Evolutionary conservation across 2,888 invertebrate species (phyloP), one percentile per base, ranked within the genome.

Genomic region (Nebria salina): DNA sequence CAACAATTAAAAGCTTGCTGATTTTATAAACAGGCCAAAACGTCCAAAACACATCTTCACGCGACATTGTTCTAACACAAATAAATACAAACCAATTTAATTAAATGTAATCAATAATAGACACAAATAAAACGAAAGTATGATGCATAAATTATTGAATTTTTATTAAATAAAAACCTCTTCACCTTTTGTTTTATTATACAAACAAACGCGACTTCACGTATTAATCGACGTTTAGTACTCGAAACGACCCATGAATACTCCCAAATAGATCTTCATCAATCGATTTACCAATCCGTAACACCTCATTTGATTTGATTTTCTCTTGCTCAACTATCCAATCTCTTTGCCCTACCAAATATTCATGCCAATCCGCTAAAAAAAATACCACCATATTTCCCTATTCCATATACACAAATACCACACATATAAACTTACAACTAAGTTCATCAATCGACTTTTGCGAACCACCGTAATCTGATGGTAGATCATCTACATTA

Each of bases 241-340:
- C 34, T 70, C 70, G 13, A 20, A 70, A 70, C 1, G 70, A 70
- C 4, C 70, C 20, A 20, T 70, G 70, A 26, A 70, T 70, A 20
- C 70, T 70, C 3, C 20, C 70, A 70, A 70, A 70, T 70, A 70
- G 13, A 13, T 70, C 70, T 70, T 70, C 70, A 4, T 70, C 20
- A 8, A 70, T 70, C 5, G 70, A 7, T 70, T 34, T 15, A 6
- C 34, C 70, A 25, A 70, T 25, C 5, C 70, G 70, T 11, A 70
- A 34, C 2, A 15, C 1, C 15, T 70, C 70, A 70, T 70, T 70
- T 13, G n/a, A 70, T 20, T 20, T 70, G 26, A 70, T 25, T 54
- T 54, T 54, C 13, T 54, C 54, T 54, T 54, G 54, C 7, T 54
- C 54, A 8, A 54, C 8, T 7, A 70, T 6, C 70, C 70, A 70